Evolutionary conservation across 2,797 vertebrate species (phyloP).

Genomic region (Hirundo rustica): DNA sequence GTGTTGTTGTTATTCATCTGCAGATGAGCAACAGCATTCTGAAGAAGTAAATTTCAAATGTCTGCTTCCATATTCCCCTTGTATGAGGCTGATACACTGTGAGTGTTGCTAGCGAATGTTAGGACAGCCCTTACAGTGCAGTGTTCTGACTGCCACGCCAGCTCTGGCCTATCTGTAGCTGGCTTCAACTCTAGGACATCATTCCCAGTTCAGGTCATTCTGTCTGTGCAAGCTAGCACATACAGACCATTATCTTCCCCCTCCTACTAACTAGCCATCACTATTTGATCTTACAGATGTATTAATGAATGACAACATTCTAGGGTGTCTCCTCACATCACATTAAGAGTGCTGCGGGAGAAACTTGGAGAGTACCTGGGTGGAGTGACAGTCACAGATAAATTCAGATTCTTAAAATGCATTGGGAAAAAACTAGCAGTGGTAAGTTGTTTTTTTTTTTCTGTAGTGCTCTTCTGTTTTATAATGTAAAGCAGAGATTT

Average conservation of each 20-base stretch:
- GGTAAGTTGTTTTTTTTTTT: slow-evolving; percentile 76
- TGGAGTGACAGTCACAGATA: slow-evolving; percentile 76
- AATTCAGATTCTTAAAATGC: slow-evolving; percentile 90
- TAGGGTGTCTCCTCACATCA: slow-evolving; percentile 87
- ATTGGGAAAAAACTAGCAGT: slow-evolving; percentile 89
- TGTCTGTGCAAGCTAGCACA: neutral
- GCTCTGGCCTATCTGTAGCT: neutral
- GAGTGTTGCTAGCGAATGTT: neutral
- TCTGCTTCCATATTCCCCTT: neutral
- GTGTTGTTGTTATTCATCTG: neutral
- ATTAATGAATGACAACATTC: slow-evolving; percentile 68
- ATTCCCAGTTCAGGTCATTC: neutral
- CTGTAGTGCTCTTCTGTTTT: neutral
- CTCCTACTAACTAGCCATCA: slow-evolving; percentile 5
- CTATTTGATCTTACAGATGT: slow-evolving; percentile 52
- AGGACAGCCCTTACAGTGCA: neutral
- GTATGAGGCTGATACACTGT: neutral
- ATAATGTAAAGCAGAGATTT: neutral
- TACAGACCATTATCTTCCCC: neutral
- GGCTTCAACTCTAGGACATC: neutral
- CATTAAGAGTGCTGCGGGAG: slow-evolving; percentile 81
- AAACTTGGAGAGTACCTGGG: slow-evolving; percentile 82
- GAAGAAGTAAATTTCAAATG: neutral
- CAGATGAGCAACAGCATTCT: neutral
- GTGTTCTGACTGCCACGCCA: neutral